Percentiles rank a stretch among this genome's conserved stretches.
These are phyloP conservation scores for Sinodicranocentrus sp. DNA, from an alignment of 2,888 invertebrate genomes.

Conservation along the genomic window DNA sequence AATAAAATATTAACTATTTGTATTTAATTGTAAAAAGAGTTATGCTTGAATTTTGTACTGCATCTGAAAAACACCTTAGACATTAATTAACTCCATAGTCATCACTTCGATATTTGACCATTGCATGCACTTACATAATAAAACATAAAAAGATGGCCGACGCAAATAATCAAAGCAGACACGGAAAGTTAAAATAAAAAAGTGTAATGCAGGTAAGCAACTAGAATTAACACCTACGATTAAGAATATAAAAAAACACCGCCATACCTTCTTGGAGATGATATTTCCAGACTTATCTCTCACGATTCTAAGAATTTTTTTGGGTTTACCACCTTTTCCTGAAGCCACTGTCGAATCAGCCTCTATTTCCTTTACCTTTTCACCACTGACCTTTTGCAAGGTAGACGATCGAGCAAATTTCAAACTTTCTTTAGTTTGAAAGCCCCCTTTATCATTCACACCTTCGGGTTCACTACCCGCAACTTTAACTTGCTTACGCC, in stretches of 20 bases:
- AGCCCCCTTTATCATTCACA: slow-evolving; percentile 30
- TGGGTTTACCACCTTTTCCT: slow-evolving; percentile 55
- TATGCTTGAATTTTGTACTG: too few species aligned
- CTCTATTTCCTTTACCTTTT: slow-evolving; percentile 19
- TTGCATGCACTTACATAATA: too few species aligned
- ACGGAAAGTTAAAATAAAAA: slow-evolving; percentile 5
- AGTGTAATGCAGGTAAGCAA: background rate
- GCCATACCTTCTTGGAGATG: slow-evolving; percentile 76
- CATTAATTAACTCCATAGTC: too few species aligned
- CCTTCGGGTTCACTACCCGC: slow-evolving; percentile 32
- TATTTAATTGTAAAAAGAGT: too few species aligned
- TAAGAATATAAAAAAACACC: slow-evolving; percentile 53
- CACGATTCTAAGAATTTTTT: slow-evolving; percentile 75
- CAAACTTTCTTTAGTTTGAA: slow-evolving; percentile 55
- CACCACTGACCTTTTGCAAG: background rate
- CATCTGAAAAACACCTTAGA: too few species aligned
- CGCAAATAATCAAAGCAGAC: too few species aligned
- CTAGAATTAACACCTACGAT: background rate
- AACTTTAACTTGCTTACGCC: slow-evolving; percentile 78
- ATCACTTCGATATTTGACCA: too few species aligned
- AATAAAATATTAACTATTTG: too few species aligned
- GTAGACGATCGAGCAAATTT: slow-evolving; percentile 2
- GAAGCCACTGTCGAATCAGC: slow-evolving; percentile 42
- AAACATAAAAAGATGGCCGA: too few species aligned
- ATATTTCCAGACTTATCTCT: slow-evolving; percentile 76